Conservation (phyloP, 2,888 invertebrate genomes). For the Melangyna quadrimaculata region DNA sequence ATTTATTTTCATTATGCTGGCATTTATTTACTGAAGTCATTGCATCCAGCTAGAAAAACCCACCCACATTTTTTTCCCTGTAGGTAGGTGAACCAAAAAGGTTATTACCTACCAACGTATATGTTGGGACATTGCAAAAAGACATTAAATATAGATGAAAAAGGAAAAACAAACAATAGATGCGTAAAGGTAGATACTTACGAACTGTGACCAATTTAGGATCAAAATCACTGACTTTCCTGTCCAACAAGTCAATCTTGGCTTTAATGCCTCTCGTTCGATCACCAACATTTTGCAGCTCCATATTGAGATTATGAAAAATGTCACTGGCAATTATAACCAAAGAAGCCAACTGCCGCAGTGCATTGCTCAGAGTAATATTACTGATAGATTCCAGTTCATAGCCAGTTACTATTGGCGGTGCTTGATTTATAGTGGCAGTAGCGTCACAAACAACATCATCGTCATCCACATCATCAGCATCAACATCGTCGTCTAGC, state of each 20-base stretch:
- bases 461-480: conserved; percentile 6
- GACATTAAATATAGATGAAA: not conserved
- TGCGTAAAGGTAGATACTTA: conserved; percentile 86
- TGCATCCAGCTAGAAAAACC: not conserved
- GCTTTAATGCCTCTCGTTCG: conserved; percentile 87
- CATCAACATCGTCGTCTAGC: conserved; percentile 2
- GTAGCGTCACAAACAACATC: conserved; percentile 21
- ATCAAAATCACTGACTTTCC: conserved; percentile 88
- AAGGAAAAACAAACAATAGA: conserved; percentile 60
- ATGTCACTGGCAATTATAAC: conserved; percentile 92
- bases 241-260: conserved; percentile 87
- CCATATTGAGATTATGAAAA: conserved; percentile 89
- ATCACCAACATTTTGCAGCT: conserved; percentile 88
- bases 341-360: conserved; percentile 92
- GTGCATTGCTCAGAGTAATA: conserved; percentile 91
- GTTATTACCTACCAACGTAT: not conserved
- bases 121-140: not conserved
- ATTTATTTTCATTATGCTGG: not conserved
- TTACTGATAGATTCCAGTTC: conserved; percentile 94
- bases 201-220: conserved; percentile 96
- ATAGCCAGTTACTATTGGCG: conserved; percentile 83
- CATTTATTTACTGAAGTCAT: not conserved
- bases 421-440: conserved; percentile 73
- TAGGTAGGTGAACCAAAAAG: not conserved
- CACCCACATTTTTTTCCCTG: not conserved